Evolutionary conservation across 1,140 invertebrate species (phyloP), one percentile per base, ranked within the genome.

Genomic region (Bombus superbus): DNA sequence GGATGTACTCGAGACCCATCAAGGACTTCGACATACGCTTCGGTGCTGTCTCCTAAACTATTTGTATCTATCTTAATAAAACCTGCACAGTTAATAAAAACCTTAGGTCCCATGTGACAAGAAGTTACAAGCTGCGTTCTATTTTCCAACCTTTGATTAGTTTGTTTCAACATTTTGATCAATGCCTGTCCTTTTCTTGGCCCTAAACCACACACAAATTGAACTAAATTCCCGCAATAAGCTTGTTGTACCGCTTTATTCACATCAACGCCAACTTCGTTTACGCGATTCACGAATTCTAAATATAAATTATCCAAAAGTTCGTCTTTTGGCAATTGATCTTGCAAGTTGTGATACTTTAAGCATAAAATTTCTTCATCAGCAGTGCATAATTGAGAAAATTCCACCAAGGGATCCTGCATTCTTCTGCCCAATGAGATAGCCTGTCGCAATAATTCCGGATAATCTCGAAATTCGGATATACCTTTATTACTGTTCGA

Each of bases 1-100:
- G 99, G 99, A 96, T 99, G 99, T 1, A 99, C 99, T 87, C 99
- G 96, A 0, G 99, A 99, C 0, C 99, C 99, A 94, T 99, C 99
- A 9, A 99, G 95, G 0, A 99, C 98, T 96, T 99, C 99, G 1
- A 99, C 98, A 91, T 99, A 99, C 0, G 98, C 97, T 92, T 99
- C 98, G 0, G 98, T 99, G 93, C 98, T 97, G 92, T 99, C 98
- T 25, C 98, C 98, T 35, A 99, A 94, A 87, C 98, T 98, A 90
- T 98, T 98, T 0, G 99, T 99, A 89, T 99, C 99, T 86, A 99
- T 99, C 95, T 99, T 99, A 40, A 99, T 99, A 92, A 99, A 99
- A 59, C 99, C 99, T 64, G 99, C 98, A 96, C 99, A 99, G 94
- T 99, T 99, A 86, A 99, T 98, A 91, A 99, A 99, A 0, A 99